These are phyloP conservation scores for Dermolepida albohirtum DNA, from an alignment of 2,888 invertebrate genomes.

Conservation along the genomic window DNA sequence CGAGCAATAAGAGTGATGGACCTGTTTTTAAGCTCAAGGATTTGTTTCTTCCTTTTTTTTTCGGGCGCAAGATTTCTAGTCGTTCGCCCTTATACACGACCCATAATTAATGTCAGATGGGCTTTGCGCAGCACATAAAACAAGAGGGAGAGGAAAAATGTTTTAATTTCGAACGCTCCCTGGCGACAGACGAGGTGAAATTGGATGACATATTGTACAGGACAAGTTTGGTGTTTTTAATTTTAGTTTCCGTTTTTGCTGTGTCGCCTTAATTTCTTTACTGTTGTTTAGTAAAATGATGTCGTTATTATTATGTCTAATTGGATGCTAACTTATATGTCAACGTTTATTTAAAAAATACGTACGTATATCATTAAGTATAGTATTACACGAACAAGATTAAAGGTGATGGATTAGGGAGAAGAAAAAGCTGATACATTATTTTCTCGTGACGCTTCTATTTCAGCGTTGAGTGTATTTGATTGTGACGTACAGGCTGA, in stretches of 20 bases:
- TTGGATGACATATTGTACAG: conserved; percentile 21
- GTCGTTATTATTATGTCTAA: conserved; percentile 6
- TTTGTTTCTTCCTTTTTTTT: conserved; percentile 2
- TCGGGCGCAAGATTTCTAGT: background rate
- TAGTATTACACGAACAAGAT: too few species aligned
- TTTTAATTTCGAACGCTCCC: conserved; percentile 25
- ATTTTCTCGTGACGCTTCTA: too few species aligned
- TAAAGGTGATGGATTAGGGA: too few species aligned
- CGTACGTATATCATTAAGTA: too few species aligned
- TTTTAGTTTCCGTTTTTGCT: conserved; percentile 17
- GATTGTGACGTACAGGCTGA: too few species aligned
- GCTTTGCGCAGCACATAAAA: conserved; percentile 3
- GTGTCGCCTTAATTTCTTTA: conserved; percentile 26
- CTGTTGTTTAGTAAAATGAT: conserved; percentile 17
- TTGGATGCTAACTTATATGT: too few species aligned
- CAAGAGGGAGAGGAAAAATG: conserved; percentile 16
- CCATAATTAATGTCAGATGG: conserved; percentile 24
- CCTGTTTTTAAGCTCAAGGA: conserved; percentile 14
- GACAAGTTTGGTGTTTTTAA: conserved; percentile 23
- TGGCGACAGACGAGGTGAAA: conserved; percentile 6
- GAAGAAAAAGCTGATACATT: too few species aligned
- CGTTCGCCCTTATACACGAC: background rate
- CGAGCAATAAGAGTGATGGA: conserved; percentile 10
- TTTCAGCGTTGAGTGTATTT: too few species aligned
- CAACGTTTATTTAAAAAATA: too few species aligned